These are phyloP conservation scores for Galeopsomyia nigrocyanea DNA, from an alignment of 2,888 invertebrate species.

Conservation along the genomic window DNA sequence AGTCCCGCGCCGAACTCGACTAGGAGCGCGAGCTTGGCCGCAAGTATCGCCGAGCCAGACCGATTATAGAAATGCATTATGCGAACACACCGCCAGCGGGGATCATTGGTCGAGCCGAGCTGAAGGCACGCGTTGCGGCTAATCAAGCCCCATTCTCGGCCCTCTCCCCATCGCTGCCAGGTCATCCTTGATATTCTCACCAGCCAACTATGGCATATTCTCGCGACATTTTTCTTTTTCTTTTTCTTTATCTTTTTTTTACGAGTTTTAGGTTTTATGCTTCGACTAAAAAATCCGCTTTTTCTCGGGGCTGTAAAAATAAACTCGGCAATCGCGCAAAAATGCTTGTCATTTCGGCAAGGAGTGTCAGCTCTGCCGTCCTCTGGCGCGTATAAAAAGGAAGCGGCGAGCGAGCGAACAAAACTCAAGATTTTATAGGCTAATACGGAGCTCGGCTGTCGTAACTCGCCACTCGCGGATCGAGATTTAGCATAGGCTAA, in stretches of 20 bases:
- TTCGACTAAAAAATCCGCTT: background rate
- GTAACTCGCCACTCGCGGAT: constrained; percentile 49
- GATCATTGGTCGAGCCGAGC: constrained; percentile 52
- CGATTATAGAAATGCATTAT: constrained; percentile 55
- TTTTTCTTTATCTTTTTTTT: background rate
- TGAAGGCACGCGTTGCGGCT: constrained; percentile 47
- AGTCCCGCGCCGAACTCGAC: background rate
- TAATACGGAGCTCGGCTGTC: constrained; percentile 51
- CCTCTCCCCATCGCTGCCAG: constrained; percentile 20
- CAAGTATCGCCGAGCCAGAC: constrained; percentile 48
- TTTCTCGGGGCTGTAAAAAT: constrained; percentile 40
- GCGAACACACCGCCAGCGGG: constrained; percentile 50
- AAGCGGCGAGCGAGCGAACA: constrained; percentile 50
- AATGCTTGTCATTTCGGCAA: constrained; percentile 39
- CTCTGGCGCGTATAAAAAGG: constrained; percentile 32
- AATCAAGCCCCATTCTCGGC: constrained; percentile 35
- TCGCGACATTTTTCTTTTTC: constrained; percentile 7
- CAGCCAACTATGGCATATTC: constrained; percentile 28
- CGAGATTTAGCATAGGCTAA: constrained; percentile 58
- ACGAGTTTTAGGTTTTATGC: too few relatives aligned
- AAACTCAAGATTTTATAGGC: constrained; percentile 63
- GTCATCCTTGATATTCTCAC: constrained; percentile 40
- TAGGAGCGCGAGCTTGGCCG: constrained; percentile 1
- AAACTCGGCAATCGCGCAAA: constrained; percentile 44
- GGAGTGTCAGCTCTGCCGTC: constrained; percentile 19